Conservation (phyloP, 2,113 vertebrate genomes). For the Lipotes vexillifer region DNA sequence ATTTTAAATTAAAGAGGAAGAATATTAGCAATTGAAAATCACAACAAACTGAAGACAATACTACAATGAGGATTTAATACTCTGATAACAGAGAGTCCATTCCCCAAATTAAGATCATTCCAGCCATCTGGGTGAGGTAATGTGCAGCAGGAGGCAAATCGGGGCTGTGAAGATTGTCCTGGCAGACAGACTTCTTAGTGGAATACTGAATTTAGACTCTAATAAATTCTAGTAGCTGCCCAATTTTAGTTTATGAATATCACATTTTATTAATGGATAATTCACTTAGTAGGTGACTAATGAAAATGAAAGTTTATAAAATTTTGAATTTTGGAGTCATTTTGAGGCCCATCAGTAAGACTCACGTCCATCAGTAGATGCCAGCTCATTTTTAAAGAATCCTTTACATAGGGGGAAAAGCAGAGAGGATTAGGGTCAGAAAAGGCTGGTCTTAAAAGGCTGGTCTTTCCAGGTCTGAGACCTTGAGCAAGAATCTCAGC, state of each 20-base stretch:
- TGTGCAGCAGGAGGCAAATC: neutral
- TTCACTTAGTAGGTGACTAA: neutral
- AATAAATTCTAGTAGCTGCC: neutral
- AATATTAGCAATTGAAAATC: neutral
- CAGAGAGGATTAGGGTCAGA: neutral
- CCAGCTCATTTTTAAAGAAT: neutral
- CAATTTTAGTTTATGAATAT: neutral
- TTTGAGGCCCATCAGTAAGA: neutral
- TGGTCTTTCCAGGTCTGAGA: neutral
- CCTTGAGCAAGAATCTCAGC: neutral
- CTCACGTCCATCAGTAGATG: neutral
- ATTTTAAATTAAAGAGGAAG: slow-evolving; percentile 19
- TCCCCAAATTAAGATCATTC: neutral
- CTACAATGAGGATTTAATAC: neutral
- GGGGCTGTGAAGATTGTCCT: neutral
- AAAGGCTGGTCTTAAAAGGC: neutral
- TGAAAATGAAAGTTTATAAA: neutral
- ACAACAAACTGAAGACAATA: neutral
- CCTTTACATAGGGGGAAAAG: neutral
- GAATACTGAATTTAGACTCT: neutral
- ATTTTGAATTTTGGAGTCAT: neutral
- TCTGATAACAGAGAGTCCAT: neutral
- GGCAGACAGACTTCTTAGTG: neutral
- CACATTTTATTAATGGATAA: neutral
- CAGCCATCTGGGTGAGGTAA: neutral